Evolutionary conservation across 2,797 vertebrate species (phyloP).

Genomic region (Australoheros facetus): DNA sequence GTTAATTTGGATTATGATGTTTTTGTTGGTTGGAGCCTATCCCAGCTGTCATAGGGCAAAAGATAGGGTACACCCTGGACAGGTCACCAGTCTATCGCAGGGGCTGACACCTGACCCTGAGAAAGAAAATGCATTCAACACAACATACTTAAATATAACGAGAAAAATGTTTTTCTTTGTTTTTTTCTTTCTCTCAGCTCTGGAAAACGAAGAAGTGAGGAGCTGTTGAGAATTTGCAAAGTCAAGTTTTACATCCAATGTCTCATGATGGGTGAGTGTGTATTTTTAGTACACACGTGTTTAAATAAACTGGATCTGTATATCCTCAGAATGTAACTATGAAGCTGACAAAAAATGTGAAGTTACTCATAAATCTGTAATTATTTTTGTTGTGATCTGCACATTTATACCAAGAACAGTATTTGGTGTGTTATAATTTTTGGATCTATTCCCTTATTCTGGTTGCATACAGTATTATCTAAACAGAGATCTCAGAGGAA

Average conservation of each 20-base stretch:
- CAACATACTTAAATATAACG: too few species aligned
- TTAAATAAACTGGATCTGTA: background rate
- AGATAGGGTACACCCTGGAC: too few species aligned
- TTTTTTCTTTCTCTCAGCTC: too few species aligned
- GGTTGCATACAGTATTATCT: background rate
- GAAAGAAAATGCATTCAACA: too few species aligned
- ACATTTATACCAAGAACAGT: background rate
- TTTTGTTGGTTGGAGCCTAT: too few species aligned
- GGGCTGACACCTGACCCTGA: too few species aligned
- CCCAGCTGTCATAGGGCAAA: too few species aligned
- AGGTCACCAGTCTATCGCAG: too few species aligned
- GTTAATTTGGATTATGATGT: too few species aligned
- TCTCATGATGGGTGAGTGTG: background rate
- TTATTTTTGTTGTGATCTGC: background rate
- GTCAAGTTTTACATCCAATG: background rate
- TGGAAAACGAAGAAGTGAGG: too few species aligned
- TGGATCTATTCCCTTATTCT: background rate
- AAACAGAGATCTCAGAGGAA: background rate
- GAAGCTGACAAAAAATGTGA: background rate
- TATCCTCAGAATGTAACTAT: background rate
- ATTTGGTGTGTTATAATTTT: background rate
- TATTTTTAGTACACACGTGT: background rate
- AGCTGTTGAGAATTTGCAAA: too few species aligned
- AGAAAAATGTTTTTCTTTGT: too few species aligned
- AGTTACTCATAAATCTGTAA: background rate